A percentile compares a stretch with the other conserved stretches of the same genome.
Conservation (phyloP, 2,113 vertebrate genomes). For the Pangasianodon gigas region DNA sequence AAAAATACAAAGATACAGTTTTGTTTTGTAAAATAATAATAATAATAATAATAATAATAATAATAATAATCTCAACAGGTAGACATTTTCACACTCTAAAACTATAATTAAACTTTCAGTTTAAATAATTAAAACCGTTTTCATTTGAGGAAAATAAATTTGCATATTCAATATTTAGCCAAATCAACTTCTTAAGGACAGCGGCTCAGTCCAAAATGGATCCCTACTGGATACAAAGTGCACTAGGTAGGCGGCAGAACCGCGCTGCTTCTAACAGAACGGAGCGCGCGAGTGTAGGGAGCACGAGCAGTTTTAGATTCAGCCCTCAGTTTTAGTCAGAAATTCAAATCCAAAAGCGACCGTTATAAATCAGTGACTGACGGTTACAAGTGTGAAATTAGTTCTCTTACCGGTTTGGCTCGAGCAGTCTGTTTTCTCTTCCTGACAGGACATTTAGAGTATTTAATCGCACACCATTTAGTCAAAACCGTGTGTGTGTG, state of each 20-base stretch:
- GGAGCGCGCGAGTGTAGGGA: constrained; percentile 59
- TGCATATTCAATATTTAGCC: not conserved
- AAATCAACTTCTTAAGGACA: not conserved
- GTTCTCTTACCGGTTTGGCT: constrained; percentile 10
- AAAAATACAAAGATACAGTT: not conserved
- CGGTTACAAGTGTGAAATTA: not conserved
- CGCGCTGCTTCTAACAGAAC: constrained; percentile 92
- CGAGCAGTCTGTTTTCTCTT: not conserved
- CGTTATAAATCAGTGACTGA: not conserved
- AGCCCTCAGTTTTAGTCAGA: not conserved
- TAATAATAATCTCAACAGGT: not conserved
- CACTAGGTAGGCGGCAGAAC: constrained; percentile 49
- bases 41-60: not conserved
- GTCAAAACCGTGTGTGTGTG: not conserved
- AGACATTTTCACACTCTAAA: not conserved
- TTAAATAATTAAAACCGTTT: not conserved
- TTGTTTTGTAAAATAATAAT: not conserved
- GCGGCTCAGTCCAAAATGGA: not conserved
- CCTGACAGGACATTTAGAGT: not conserved
- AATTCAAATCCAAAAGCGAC: not conserved
- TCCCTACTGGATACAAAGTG: not conserved
- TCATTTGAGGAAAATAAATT: not conserved
- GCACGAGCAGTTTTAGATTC: not conserved
- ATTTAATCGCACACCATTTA: not conserved
- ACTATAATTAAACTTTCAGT: not conserved